Evolutionary conservation across 1,140 invertebrate species (phyloP), one percentile per base, ranked within the genome.

Genomic region (Leptinotarsa undecemlineata): DNA sequence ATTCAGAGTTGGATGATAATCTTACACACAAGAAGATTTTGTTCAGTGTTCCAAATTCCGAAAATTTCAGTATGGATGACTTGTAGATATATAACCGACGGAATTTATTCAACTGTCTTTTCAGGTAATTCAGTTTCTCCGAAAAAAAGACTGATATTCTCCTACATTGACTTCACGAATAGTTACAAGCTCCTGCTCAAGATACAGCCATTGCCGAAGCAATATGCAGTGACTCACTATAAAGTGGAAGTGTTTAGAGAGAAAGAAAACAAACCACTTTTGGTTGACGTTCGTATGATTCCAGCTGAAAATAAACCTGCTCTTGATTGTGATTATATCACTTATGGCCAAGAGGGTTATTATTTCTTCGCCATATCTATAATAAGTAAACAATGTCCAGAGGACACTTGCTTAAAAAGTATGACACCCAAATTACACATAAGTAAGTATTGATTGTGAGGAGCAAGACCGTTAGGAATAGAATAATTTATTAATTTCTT

Each of bases 271-370:
- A 69, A 42, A n/a, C 57, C 69, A 15, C 64, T 70, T 57, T 67
- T 81, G 48, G 51, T 78, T 42, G 80, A 81, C 64, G 71, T 79
- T n/a, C 66, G 76, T 48, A 68, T 81, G 33, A 61, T 81, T 63
- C 11, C 76, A 6, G 20, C 23, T 13, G 5, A 33, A 3, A 5
- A 15, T 62, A 19, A 75, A 48, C 8, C 42, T 21, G 20, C 20
- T 42, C 17, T 21, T 1, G 61, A 74, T 47, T 79, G 76, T 61
- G 76, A 78, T 21, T 78, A 77, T 70, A 73, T 73, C 8, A 81
- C 80, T 8, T 81, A 79, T 60, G 78, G 77, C 72, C 78, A 81
- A 61, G 80, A 78, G 47, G 80, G 80, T 3, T 51, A 77, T 69
- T 81, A 81, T 61, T 81, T 71, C 74, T 81, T 81, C 72, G 72